These are phyloP conservation scores for Cherax destructor DNA, from an alignment of 1,140 invertebrate genomes.

Conservation along the genomic window DNA sequence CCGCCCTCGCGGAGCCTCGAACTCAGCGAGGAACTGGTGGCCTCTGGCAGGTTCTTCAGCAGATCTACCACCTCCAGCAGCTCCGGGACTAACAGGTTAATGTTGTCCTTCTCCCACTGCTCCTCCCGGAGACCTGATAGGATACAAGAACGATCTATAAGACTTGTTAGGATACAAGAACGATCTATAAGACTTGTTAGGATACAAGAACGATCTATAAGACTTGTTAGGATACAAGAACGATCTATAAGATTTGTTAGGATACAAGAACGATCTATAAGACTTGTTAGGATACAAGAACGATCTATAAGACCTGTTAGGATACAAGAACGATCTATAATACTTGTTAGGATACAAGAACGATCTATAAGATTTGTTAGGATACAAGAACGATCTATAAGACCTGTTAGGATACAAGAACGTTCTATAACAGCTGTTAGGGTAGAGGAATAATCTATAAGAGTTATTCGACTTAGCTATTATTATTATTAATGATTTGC, in stretches of 20 bases:
- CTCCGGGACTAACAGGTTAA: conserved; percentile 3
- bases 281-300: neutral
- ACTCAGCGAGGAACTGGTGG: neutral
- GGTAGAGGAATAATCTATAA: no score
- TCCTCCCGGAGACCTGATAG: conserved; percentile 11
- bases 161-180: neutral
- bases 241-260: no score
- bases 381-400: no score
- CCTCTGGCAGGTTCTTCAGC: conserved; percentile 22
- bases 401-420: no score
- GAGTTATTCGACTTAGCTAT: no score
- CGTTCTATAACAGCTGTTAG: no score
- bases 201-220: no score
- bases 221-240: neutral
- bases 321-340: no score
- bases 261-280: neutral
- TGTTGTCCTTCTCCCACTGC: neutral
- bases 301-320: no score
- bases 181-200: no score
- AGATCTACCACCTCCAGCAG: conserved; percentile 12
- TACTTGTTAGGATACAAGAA: neutral
- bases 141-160: neutral
- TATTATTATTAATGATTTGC: no score
- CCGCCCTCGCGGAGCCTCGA: no score
- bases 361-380: neutral